Percentiles rank a stretch among this genome's conserved stretches.
These are phyloP conservation scores for Hemicordylus capensis DNA, from an alignment of 2,113 vertebrate species.

Conservation along the genomic window DNA sequence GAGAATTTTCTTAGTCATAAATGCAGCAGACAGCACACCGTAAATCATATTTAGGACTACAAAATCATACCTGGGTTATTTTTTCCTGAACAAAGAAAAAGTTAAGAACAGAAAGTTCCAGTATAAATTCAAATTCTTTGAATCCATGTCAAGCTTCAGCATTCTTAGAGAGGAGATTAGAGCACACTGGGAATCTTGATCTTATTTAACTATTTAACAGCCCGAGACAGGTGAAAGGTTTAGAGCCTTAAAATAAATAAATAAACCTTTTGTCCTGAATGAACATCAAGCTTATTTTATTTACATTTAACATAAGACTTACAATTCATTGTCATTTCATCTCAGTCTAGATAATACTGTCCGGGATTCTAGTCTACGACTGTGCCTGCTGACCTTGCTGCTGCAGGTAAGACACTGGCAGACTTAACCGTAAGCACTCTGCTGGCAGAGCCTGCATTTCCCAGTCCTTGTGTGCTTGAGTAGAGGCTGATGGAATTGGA, in stretches of 20 bases:
- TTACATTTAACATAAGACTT: too few relatives aligned
- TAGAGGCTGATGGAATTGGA: too few relatives aligned
- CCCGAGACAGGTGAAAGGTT: not conserved
- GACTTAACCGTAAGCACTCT: too few relatives aligned
- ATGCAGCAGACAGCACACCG: not conserved
- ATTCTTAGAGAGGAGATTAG: not conserved
- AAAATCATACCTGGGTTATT: not conserved
- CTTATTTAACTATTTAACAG: not conserved
- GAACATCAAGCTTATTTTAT: too few relatives aligned
- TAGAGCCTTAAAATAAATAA: not conserved
- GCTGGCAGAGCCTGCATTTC: too few relatives aligned
- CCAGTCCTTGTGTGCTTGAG: too few relatives aligned
- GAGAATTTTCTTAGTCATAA: not conserved
- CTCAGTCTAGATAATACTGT: too few relatives aligned
- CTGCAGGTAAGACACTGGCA: too few relatives aligned
- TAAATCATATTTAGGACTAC: not conserved
- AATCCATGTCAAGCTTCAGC: not conserved
- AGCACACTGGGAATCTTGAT: not conserved
- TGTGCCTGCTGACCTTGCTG: too few relatives aligned
- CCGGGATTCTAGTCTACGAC: too few relatives aligned
- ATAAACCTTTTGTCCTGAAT: too few relatives aligned
- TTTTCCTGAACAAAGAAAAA: not conserved
- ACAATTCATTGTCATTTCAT: too few relatives aligned
- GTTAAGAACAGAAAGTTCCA: not conserved
- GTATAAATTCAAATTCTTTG: not conserved